Conservation (phyloP, 2,888 invertebrate genomes). For the Ypsolopha sequella region DNA sequence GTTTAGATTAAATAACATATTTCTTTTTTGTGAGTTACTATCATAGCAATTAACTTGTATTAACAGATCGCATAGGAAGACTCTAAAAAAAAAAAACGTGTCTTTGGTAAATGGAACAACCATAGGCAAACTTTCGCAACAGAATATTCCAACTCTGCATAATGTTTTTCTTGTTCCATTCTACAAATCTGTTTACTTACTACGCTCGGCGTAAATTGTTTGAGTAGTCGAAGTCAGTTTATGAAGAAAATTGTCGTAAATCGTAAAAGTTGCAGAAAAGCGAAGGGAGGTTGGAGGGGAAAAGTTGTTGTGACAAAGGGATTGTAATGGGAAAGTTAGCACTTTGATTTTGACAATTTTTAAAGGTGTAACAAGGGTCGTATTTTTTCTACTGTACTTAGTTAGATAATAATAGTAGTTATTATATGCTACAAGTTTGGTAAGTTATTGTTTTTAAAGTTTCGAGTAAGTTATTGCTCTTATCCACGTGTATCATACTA, state of each 20-base stretch:
- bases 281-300: neutral
- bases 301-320: neutral
- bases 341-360: no score
- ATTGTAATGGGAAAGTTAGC: no score
- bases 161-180: slow-evolving; percentile 30
- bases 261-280: neutral
- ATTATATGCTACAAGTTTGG: no score
- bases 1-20: no score
- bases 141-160: slow-evolving; percentile 14
- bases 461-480: no score
- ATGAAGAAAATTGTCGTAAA: neutral
- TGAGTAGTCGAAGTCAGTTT: slow-evolving; percentile 13
- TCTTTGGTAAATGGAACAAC: neutral
- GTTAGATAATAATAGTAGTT: no score
- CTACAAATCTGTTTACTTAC: slow-evolving; percentile 6
- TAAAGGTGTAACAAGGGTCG: slow-evolving; percentile 12
- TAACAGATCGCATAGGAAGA: no score
- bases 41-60: no score
- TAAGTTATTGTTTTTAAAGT: no score
- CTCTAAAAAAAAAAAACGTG: no score
- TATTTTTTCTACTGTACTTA: neutral
- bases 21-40: no score
- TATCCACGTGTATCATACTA: no score
- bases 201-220: slow-evolving; percentile 16
- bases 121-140: slow-evolving; percentile 6